Conservation (phyloP, 1,140 invertebrate species). For the Centruroides sculpturatus region DNA sequence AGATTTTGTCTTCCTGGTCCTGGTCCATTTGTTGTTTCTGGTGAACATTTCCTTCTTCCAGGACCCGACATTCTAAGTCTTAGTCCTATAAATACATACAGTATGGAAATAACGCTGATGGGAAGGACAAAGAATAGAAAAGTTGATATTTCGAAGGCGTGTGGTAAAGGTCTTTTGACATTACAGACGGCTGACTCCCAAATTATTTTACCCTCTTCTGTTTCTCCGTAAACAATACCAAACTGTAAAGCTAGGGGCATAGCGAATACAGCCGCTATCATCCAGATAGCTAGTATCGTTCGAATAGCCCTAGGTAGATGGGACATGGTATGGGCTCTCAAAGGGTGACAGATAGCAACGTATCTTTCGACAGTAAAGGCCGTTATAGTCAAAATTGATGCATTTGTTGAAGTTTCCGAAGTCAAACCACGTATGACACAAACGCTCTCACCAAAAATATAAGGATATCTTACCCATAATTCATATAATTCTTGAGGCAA, state of each 20-base stretch:
- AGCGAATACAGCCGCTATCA: conserved; percentile 20
- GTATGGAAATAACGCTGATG: conserved; percentile 66
- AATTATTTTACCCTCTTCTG: background rate
- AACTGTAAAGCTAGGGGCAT: conserved; percentile 35
- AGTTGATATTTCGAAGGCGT: conserved; percentile 67
- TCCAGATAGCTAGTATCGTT: conserved; percentile 32
- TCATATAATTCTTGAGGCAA: conserved; percentile 71
- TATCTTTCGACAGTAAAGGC: conserved; percentile 90
- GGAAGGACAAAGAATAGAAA: conserved; percentile 68
- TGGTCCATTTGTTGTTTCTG: conserved; percentile 1
- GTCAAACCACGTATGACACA: conserved; percentile 68
- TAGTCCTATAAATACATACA: conserved; percentile 66
- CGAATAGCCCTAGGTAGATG: conserved; percentile 29
- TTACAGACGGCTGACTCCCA: conserved; percentile 2
- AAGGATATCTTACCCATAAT: conserved; percentile 65
- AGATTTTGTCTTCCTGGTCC: conserved; percentile 1
- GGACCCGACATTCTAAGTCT: conserved; percentile 43
- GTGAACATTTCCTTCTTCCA: conserved; percentile 7
- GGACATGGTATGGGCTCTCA: conserved; percentile 39
- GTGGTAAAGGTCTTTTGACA: conserved; percentile 27
- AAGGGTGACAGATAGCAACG: conserved; percentile 83
- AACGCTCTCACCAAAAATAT: conserved; percentile 69
- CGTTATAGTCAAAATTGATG: conserved; percentile 79
- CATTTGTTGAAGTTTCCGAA: conserved; percentile 80
- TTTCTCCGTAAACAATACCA: conserved; percentile 10